Conservation (phyloP, 2,888 invertebrate species). For the Scaeva pyrastri region DNA sequence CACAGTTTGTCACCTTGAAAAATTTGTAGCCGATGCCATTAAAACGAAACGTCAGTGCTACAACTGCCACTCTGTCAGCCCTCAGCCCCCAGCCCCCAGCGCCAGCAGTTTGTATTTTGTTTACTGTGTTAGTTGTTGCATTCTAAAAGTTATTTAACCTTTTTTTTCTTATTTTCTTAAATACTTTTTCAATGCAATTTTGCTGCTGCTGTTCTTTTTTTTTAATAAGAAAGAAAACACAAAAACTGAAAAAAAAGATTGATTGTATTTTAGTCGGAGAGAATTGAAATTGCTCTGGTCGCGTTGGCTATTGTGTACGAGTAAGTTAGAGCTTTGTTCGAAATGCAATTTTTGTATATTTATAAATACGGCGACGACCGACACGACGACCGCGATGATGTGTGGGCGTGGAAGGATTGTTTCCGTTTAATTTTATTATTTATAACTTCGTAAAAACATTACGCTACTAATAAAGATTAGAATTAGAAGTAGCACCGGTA, state of each 20-base stretch:
- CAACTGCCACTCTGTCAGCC: conserved; percentile 37
- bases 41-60: conserved; percentile 58
- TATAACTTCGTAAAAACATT: neutral
- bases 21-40: conserved; percentile 73
- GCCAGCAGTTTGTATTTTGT: conserved; percentile 41
- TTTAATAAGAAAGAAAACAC: conserved; percentile 24
- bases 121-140: conserved; percentile 70
- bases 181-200: conserved; percentile 52
- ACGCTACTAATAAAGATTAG: no score
- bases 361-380: conserved; percentile 18
- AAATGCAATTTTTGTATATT: conserved; percentile 26
- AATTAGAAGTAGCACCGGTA: conserved; percentile 48
- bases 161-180: conserved; percentile 21
- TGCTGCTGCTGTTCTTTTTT: conserved; percentile 28
- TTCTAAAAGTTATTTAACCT: conserved; percentile 70
- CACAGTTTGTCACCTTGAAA: conserved; percentile 73
- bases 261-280: conserved; percentile 11
- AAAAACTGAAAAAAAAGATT: conserved; percentile 3
- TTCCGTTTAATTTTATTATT: conserved; percentile 15
- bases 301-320: neutral
- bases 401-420: conserved; percentile 30
- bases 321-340: conserved; percentile 28
- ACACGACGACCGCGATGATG: neutral
- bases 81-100: conserved; percentile 5
- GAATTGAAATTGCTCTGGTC: conserved; percentile 4